phyloP scores from a whole-genome alignment of 1,140 invertebrate genomes.

The Neotoxoptera formosana region DNA sequence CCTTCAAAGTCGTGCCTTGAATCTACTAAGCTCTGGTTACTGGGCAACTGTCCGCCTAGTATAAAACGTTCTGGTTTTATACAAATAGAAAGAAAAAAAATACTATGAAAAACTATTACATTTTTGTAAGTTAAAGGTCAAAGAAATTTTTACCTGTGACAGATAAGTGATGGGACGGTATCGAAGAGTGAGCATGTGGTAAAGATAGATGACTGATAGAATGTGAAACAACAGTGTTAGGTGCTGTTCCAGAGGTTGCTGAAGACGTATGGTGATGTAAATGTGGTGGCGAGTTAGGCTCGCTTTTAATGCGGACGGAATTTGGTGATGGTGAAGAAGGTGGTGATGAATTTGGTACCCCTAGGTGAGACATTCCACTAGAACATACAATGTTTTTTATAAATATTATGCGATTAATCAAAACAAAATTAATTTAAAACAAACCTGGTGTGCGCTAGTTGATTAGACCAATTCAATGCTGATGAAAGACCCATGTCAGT shows the following conservation, averaged over 20 bases:
- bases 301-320: slow-evolving; percentile 91
- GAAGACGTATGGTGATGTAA: slow-evolving; percentile 67
- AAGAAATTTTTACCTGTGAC: slow-evolving; percentile 34
- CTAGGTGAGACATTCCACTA: slow-evolving; percentile 78
- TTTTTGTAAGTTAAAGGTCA: not conserved
- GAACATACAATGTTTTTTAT: slow-evolving; percentile 59
- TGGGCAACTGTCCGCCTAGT: slow-evolving; percentile 45
- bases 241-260: slow-evolving; percentile 73
- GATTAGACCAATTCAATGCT: slow-evolving; percentile 70
- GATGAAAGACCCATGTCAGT: slow-evolving; percentile 75
- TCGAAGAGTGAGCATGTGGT: slow-evolving; percentile 60
- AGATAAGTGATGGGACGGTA: slow-evolving; percentile 57
- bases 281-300: slow-evolving; percentile 87
- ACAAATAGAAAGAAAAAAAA: not conserved
- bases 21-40: slow-evolving; percentile 51
- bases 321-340: slow-evolving; percentile 79
- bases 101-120: not conserved
- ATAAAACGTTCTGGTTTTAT: slow-evolving; percentile 52
- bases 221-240: slow-evolving; percentile 63
- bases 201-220: slow-evolving; percentile 58
- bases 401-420: not conserved
- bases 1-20: slow-evolving; percentile 75
- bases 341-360: slow-evolving; percentile 80
- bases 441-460: slow-evolving; percentile 73
- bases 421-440: slow-evolving; percentile 41